Percentiles rank a stretch among this genome's conserved stretches.
Conservation (phyloP, 2,113 vertebrate genomes). For the Coreoperca whiteheadi region DNA sequence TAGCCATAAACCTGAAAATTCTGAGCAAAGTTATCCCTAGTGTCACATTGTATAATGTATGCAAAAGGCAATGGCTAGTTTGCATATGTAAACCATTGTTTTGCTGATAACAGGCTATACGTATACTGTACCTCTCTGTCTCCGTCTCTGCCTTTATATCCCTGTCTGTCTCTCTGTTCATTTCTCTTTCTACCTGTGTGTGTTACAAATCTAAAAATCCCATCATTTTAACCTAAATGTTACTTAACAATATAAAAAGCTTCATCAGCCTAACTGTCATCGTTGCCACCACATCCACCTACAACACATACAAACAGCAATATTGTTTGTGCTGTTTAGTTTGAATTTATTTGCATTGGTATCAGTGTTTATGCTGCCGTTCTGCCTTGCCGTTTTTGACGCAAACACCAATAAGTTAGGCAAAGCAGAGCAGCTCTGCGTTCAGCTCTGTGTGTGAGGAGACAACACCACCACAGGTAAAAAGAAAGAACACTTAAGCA, state of each 20-base stretch:
- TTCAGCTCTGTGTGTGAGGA: not conserved
- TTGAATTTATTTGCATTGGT: constrained; percentile 72
- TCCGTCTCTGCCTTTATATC: not conserved
- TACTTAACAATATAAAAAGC: not conserved
- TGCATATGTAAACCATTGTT: constrained; percentile 27
- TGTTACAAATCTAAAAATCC: not conserved
- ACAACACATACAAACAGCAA: constrained; percentile 19
- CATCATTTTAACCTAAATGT: not conserved
- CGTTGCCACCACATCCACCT: not conserved
- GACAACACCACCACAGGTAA: constrained; percentile 43
- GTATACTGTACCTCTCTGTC: not conserved
- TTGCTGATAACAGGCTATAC: constrained; percentile 4
- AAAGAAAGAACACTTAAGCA: not conserved
- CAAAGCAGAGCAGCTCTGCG: constrained; percentile 51
- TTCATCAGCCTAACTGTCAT: not conserved
- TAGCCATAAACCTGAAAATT: not conserved
- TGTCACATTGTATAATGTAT: not conserved
- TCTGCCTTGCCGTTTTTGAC: not conserved
- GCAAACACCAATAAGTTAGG: constrained; percentile 26
- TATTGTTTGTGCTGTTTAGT: constrained; percentile 30
- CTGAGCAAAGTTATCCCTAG: not conserved
- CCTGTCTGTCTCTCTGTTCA: not conserved
- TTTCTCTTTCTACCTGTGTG: constrained; percentile 7
- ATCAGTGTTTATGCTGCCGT: constrained; percentile 60
- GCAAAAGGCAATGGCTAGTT: constrained; percentile 9